These are phyloP conservation scores for Metopolophium dirhodum DNA, from an alignment of 1,140 invertebrate species.

Conservation along the genomic window DNA sequence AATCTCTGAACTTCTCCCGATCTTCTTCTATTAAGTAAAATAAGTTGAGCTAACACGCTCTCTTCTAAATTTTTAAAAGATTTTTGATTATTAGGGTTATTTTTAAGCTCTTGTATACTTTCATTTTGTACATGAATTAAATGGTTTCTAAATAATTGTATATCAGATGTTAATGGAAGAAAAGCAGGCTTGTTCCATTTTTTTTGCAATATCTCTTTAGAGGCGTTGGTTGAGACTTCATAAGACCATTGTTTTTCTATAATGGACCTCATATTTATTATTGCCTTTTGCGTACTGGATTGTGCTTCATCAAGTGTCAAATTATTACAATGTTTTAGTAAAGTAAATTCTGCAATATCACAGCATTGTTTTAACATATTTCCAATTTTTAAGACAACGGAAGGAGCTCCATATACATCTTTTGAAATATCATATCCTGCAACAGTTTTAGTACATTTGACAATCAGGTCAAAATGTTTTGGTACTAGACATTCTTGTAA, in stretches of 20 bases:
- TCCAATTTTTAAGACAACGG: neutral
- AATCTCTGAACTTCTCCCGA: neutral
- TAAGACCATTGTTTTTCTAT: neutral
- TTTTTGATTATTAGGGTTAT: neutral
- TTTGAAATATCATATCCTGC: neutral
- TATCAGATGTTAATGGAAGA: neutral
- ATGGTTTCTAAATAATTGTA: neutral
- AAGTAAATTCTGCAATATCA: neutral
- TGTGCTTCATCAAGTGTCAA: neutral
- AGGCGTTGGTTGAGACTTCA: neutral
- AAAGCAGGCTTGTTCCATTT: conserved; percentile 6
- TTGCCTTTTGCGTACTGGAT: neutral
- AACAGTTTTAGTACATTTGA: neutral
- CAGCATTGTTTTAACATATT: neutral
- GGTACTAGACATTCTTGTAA: neutral
- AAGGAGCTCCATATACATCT: neutral
- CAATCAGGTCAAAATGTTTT: neutral
- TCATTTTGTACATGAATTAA: neutral
- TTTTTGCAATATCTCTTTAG: neutral
- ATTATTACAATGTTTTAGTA: neutral
- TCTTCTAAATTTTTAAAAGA: neutral
- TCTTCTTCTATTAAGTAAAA: neutral
- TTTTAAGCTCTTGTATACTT: neutral
- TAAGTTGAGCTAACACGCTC: neutral
- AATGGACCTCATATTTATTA: neutral